phyloP scores from a whole-genome alignment of 2,888 invertebrate species.

The Vesta saturnalis region DNA sequence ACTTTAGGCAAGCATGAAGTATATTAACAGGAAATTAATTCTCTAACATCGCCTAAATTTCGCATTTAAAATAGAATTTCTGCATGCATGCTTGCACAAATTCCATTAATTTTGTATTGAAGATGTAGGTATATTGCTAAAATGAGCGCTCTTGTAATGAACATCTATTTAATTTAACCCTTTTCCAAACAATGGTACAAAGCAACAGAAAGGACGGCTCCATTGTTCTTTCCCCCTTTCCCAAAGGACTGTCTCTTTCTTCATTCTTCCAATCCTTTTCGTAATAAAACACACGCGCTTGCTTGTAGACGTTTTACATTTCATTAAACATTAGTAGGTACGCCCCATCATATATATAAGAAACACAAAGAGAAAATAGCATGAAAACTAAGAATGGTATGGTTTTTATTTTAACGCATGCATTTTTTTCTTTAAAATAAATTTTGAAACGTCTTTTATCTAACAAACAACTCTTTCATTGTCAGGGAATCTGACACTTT shows the following conservation, averaged over 20 bases:
- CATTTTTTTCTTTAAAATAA: neutral
- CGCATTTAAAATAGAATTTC: conserved; percentile 4
- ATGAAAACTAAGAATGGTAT: conserved; percentile 38
- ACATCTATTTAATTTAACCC: conserved; percentile 42
- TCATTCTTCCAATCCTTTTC: conserved; percentile 55
- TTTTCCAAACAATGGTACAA: conserved; percentile 48
- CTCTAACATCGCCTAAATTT: neutral
- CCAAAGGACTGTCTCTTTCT: conserved; percentile 52
- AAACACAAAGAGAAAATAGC: conserved; percentile 35
- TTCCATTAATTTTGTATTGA: conserved; percentile 6
- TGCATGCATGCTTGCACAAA: neutral
- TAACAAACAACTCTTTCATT: neutral
- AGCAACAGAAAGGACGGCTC: conserved; percentile 46
- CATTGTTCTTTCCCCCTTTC: conserved; percentile 50
- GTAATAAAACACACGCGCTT: conserved; percentile 56
- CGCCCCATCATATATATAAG: conserved; percentile 45
- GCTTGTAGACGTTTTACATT: conserved; percentile 56
- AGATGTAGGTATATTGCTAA: neutral
- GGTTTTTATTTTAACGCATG: conserved; percentile 27
- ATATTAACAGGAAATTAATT: conserved; percentile 15
- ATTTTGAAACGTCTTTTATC: conserved; percentile 27
- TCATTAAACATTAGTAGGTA: conserved; percentile 53
- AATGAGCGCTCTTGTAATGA: neutral
- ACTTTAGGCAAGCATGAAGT: conserved; percentile 5
- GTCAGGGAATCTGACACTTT: neutral